Base-by-base conservation (phyloP, 2,888 invertebrate species). In the Colletes collaris region DNA sequence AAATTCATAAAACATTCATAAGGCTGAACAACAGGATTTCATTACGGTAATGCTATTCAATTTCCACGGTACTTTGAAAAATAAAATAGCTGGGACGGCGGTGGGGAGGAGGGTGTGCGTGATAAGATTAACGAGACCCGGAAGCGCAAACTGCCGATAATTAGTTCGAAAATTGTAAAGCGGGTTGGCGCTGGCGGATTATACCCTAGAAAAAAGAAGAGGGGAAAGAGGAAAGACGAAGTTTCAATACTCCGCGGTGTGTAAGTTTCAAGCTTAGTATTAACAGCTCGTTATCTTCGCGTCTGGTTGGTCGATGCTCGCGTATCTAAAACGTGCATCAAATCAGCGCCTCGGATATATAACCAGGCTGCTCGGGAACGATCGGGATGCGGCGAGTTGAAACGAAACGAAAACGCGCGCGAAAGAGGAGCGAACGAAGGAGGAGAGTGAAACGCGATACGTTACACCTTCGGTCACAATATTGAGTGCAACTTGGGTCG, bases 391-490 rank as follows among this genome's bases (percentile, higher is more conserved):
- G 65, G 19, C 46, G 55, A 27, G 27, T 60, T 78, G 70, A 81
- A 81, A 82, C 66, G 82, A 79, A 59, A 80, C 70, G 79, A 76
- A 79, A 76, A 73, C 73, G 27, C 16, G 16, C 27, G 50, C 63
- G n/a, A n/a, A 8, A 40, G 10, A 72, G 59, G 46, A 16, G 58
- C 49, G 60, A 44, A 60, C 53, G 60, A 44, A 35, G 66, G 55
- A 65, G 67, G 76, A 79, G 86, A 83, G 86, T 70, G 88, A 88
- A 89, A 88, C 81, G 87, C 89, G 89, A 91, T 91, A 89, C 87
- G 86, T 91, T 89, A 89, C 89, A 90, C 84, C 84, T 89, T 89
- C 89, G 90, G 90, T 91, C 91, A 90, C 91, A 92, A 92, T 92
- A 92, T 92, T 90, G 91, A 92, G 91, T 90, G 89, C 88, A 87